Evolutionary conservation across 2,113 vertebrate genomes (phyloP), one percentile per base, ranked within the genome.

Genomic region (Chaetodon auriga): DNA sequence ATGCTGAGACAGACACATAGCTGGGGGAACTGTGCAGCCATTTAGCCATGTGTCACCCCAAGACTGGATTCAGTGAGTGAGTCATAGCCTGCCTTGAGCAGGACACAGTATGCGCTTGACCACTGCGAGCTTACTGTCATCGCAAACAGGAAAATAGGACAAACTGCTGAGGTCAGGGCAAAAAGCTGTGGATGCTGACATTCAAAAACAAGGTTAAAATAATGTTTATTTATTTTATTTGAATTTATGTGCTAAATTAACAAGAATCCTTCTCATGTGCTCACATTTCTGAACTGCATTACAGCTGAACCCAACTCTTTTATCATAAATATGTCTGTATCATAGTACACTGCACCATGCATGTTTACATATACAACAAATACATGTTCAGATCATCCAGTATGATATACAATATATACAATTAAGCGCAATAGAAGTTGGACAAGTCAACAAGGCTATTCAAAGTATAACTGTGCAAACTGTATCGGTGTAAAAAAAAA

Each of bases 1-100:
- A 81, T 66, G 77, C 86, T 80, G 83, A 87, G 74, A 85, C 75
- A 82, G 81, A 87, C 82, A 82, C 78, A 76, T 89, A 80, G 90
- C 91, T 87, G 76, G 80, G 76, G 89, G 89, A 68, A 51, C 76
- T 77, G 70, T 75, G 87, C 66, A 84, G 92, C 86, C 88, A 86
- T 92, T 93, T 94, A 94, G 68, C 87, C 81, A 68, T 80, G 86
- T 90, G 92, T 93, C 93, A 92, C 85, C 91, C 77, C 62, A 68
- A 90, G 87, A 89, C 87, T 87, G 71, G 87, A 91, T 90, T 78
- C 78, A 82, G 57, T 18, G 51, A 83, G 82, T 87, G 89, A 92
- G 83, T 89, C 91, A 89, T 38, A 65, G 79, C 16, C 55, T 14
- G 86, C 90, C 87, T 79, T 68, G 62, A 89, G 86, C 90, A 49